Evolutionary conservation across 2,113 vertebrate species (phyloP).

Genomic region (Eudorcas thomsonii): DNA sequence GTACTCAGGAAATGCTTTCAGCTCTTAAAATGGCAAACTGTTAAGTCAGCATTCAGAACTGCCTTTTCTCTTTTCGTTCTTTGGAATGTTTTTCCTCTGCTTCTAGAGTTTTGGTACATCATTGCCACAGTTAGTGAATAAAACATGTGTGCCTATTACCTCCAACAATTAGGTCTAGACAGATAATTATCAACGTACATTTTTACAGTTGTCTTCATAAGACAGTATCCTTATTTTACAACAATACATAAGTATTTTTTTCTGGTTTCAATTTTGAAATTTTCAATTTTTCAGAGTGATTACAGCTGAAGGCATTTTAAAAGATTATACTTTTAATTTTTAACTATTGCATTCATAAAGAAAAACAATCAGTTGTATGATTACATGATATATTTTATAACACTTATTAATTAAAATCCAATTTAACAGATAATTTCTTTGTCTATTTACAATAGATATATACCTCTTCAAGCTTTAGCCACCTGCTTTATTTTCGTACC

Average conservation of each 20-base stretch:
- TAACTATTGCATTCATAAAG: not conserved
- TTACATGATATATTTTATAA: not conserved
- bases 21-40: not conserved
- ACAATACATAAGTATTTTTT: not conserved
- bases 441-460: not conserved
- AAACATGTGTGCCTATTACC: not conserved
- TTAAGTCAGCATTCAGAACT: not conserved
- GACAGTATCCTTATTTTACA: not conserved
- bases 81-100: not conserved
- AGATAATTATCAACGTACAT: not conserved
- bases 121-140: not conserved
- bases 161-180: not conserved
- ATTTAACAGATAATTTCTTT: not conserved
- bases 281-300: not conserved
- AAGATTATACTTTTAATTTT: not conserved
- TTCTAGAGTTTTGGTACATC: constrained; percentile 8
- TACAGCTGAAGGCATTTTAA: not conserved
- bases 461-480: not conserved
- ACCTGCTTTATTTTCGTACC: constrained; percentile 3
- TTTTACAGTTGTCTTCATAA: not conserved
- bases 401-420: not conserved
- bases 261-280: not conserved
- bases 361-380: not conserved
- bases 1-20: not conserved
- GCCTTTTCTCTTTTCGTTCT: not conserved